A percentile compares a stretch with the other conserved stretches of the same genome.
These are phyloP conservation scores for Chrysaora quinquecirrha DNA, from an alignment of 30 jellyfish, hydroid and myxozoan genomes.

Conservation along the genomic window DNA sequence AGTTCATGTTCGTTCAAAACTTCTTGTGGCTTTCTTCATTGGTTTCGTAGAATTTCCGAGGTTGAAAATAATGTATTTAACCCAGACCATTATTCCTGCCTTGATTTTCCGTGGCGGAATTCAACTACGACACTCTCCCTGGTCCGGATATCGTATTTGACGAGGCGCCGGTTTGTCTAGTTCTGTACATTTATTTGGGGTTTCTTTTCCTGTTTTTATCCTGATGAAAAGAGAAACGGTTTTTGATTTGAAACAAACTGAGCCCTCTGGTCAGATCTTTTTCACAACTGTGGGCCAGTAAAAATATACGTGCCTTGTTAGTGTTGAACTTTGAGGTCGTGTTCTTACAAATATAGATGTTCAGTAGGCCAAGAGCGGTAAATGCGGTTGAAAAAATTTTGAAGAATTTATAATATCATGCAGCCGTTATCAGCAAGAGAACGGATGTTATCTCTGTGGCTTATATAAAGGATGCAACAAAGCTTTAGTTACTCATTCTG, in stretches of 20 bases:
- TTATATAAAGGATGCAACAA: slow-evolving; percentile 55
- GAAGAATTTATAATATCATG: slow-evolving; percentile 58
- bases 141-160: slow-evolving; percentile 83
- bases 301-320: neutral
- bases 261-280: neutral
- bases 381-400: slow-evolving; percentile 47
- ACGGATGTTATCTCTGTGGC: slow-evolving; percentile 81
- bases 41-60: slow-evolving; percentile 33
- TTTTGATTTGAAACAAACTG: neutral
- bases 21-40: slow-evolving; percentile 66
- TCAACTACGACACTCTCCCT: slow-evolving; percentile 44
- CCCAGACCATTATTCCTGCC: too few species aligned
- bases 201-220: slow-evolving; percentile 61
- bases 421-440: slow-evolving; percentile 65
- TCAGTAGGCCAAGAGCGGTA: neutral
- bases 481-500: slow-evolving; percentile 49
- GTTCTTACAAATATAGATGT: neutral
- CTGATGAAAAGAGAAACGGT: neutral
- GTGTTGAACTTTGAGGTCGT: slow-evolving; percentile 3
- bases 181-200: neutral
- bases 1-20: slow-evolving; percentile 40
- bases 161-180: slow-evolving; percentile 88
- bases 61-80: slow-evolving; percentile 52
- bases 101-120: slow-evolving; percentile 58
- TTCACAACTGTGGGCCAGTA: neutral